Percentiles rank a stretch among this genome's conserved stretches.
Conservation (phyloP, 2,888 invertebrate species). For the Dorcus parallelipipedus region DNA sequence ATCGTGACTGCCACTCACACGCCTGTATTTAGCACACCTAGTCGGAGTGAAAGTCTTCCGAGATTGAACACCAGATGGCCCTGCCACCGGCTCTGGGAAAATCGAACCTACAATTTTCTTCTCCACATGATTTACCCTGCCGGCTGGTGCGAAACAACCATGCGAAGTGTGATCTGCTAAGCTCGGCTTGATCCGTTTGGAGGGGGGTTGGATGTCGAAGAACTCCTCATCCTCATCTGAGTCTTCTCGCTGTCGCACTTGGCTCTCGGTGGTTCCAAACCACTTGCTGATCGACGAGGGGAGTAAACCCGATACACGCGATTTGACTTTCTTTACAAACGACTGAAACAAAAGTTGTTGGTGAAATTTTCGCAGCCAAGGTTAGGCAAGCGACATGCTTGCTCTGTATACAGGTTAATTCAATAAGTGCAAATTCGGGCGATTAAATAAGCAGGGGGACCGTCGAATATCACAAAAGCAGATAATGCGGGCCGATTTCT, state of each 20-base stretch:
- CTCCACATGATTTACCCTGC: conserved; percentile 4
- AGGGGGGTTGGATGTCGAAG: conserved; percentile 49
- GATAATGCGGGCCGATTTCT: conserved; percentile 4
- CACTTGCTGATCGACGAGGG: conserved; percentile 59
- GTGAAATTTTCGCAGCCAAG: neutral
- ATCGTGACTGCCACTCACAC: conserved; percentile 12
- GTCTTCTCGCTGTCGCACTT: conserved; percentile 47
- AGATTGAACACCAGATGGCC: conserved; percentile 41
- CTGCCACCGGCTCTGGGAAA: conserved; percentile 41
- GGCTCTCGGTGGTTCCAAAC: conserved; percentile 45
- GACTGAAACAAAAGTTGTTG: conserved; percentile 54
- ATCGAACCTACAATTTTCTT: conserved; percentile 2
- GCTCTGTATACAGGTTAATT: neutral
- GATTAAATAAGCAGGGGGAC: neutral
- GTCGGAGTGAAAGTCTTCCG: conserved; percentile 28
- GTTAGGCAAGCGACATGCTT: neutral
- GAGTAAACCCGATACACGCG: conserved; percentile 60
- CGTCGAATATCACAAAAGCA: too few species aligned
- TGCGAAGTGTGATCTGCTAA: neutral
- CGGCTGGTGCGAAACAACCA: too few species aligned
- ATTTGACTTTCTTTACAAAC: conserved; percentile 66
- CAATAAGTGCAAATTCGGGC: conserved; percentile 7
- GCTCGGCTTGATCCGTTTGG: conserved; percentile 45
- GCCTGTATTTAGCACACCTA: conserved; percentile 9
- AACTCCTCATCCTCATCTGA: conserved; percentile 43